These are phyloP conservation scores for Augochlorella aurata DNA, from an alignment of 2,888 invertebrate genomes.

Conservation along the genomic window DNA sequence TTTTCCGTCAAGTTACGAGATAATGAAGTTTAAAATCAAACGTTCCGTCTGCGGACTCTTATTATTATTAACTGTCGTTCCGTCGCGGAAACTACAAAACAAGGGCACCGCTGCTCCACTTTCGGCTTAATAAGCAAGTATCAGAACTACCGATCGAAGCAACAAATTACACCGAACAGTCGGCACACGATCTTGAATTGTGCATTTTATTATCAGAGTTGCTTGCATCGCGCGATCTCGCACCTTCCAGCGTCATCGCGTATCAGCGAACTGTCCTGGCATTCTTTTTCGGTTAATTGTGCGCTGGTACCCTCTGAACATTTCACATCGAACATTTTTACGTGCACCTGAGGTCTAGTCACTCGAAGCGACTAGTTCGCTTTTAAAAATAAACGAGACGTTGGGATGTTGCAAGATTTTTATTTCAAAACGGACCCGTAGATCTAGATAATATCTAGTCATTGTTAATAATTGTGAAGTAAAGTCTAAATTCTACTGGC, in stretches of 20 bases:
- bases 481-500: too few relatives aligned
- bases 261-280: too few relatives aligned
- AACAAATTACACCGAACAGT: not conserved
- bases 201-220: not conserved
- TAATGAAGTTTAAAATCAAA: constrained; percentile 40
- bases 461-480: too few relatives aligned
- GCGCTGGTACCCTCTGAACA: too few relatives aligned
- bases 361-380: too few relatives aligned
- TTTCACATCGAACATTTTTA: too few relatives aligned
- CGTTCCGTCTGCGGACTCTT: not conserved
- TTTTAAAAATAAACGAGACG: too few relatives aligned
- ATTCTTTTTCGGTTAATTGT: too few relatives aligned
- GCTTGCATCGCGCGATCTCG: not conserved
- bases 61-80: constrained; percentile 1
- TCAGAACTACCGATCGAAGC: not conserved
- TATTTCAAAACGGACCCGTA: too few relatives aligned
- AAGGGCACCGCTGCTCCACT: not conserved
- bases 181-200: not conserved
- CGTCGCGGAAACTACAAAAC: not conserved
- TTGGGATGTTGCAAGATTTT: too few relatives aligned
- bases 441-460: too few relatives aligned
- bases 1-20: constrained; percentile 23
- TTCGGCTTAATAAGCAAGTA: not conserved
- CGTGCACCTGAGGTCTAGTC: too few relatives aligned
- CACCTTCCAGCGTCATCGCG: not conserved